phyloP scores from a whole-genome alignment of 2,888 invertebrate genomes.

The Acrobasis consociella region DNA sequence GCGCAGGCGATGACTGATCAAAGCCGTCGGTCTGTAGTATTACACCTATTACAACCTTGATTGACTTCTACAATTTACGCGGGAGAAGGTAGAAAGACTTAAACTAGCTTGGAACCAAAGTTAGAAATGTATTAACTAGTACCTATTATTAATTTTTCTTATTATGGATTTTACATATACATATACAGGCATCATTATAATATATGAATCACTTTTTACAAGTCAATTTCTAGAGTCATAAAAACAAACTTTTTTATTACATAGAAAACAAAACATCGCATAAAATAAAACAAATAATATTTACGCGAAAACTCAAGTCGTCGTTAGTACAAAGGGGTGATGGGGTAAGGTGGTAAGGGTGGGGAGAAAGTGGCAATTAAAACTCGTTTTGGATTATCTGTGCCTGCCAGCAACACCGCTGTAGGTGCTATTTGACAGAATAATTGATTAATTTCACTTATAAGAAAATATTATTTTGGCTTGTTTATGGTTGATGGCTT shows the following conservation, averaged over 20 bases:
- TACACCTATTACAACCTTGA: too few relatives aligned
- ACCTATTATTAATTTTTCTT: too few relatives aligned
- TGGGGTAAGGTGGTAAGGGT: constrained; percentile 16
- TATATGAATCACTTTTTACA: too few relatives aligned
- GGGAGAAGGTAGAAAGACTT: too few relatives aligned
- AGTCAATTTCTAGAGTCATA: neutral
- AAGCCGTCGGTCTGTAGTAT: too few relatives aligned
- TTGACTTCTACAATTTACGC: too few relatives aligned
- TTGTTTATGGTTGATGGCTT: constrained; percentile 6
- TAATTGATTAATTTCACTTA: constrained; percentile 27
- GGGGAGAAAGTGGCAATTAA: constrained; percentile 28
- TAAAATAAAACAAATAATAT: constrained; percentile 11
- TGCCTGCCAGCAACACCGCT: constrained; percentile 21
- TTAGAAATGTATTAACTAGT: too few relatives aligned
- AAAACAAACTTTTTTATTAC: constrained; percentile 12
- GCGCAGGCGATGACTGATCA: too few relatives aligned
- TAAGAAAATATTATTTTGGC: constrained; percentile 18
- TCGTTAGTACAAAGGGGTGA: constrained; percentile 24
- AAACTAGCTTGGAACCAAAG: too few relatives aligned
- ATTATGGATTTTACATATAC: too few relatives aligned
- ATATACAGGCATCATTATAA: too few relatives aligned
- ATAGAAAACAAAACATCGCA: constrained; percentile 5
- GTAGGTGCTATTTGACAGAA: constrained; percentile 29
- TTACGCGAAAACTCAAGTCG: constrained; percentile 18
- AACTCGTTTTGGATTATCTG: constrained; percentile 33